Percentiles rank a stretch among this genome's conserved stretches.
Conservation (phyloP, 2,113 vertebrate species). For the Physeter macrocephalus region DNA sequence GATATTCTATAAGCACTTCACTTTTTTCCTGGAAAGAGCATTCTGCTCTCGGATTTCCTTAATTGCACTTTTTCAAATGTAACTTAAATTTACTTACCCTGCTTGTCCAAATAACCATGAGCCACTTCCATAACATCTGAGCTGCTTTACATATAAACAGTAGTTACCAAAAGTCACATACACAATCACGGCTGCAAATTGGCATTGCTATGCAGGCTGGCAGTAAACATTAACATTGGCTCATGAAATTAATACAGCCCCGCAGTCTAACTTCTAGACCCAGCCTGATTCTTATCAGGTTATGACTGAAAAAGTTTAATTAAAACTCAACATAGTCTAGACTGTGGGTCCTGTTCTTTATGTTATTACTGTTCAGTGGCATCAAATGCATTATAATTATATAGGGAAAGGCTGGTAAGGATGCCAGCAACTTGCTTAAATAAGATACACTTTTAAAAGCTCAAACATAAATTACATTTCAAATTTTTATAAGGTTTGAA, state of each 20-base stretch:
- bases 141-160: slow-evolving; percentile 46
- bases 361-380: background rate
- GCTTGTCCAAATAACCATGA: slow-evolving; percentile 61
- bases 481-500: slow-evolving; percentile 1
- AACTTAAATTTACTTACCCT: slow-evolving; percentile 72
- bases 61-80: slow-evolving; percentile 78
- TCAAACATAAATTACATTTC: background rate
- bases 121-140: slow-evolving; percentile 29
- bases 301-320: slow-evolving; percentile 30
- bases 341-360: background rate
- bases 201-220: background rate
- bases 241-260: background rate
- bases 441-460: background rate
- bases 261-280: background rate
- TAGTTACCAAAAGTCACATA: background rate
- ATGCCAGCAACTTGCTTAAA: background rate
- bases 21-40: background rate
- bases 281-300: slow-evolving; percentile 14
- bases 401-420: background rate
- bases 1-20: slow-evolving; percentile 35
- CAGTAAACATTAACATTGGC: background rate
- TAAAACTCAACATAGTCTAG: slow-evolving; percentile 32
- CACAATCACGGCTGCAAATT: background rate
- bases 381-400: background rate
- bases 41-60: slow-evolving; percentile 41